A percentile compares a stretch with the other conserved stretches of the same genome.
Conservation (phyloP, 2,888 invertebrate species). For the Limnephilus auricula region DNA sequence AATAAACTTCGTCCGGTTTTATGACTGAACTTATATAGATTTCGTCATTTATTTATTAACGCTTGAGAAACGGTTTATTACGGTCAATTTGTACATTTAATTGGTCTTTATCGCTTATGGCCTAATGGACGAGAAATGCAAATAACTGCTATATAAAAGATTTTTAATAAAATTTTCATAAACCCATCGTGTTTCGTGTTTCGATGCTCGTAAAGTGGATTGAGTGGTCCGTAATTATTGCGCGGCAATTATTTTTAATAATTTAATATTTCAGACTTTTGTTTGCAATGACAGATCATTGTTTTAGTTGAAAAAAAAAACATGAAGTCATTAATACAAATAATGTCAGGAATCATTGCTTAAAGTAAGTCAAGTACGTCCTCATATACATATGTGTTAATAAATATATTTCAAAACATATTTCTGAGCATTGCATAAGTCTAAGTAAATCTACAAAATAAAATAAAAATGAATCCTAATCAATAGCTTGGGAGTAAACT, state of each 20-base stretch:
- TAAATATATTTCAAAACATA: too few species aligned
- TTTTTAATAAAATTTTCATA: background rate
- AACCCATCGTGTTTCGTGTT: background rate
- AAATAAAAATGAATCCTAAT: too few species aligned
- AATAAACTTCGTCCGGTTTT: background rate
- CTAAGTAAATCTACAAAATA: too few species aligned
- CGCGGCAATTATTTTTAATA: background rate
- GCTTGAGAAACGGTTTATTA: slow-evolving; percentile 42
- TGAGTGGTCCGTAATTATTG: background rate
- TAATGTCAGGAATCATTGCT: too few species aligned
- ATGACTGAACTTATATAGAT: background rate
- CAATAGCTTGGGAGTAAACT: too few species aligned
- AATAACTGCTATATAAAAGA: slow-evolving; percentile 33
- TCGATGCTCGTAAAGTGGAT: background rate
- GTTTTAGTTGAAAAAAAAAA: too few species aligned
- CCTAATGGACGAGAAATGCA: slow-evolving; percentile 49
- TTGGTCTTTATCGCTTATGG: slow-evolving; percentile 13
- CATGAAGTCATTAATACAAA: too few species aligned
- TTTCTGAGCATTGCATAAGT: too few species aligned
- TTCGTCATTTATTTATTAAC: slow-evolving; percentile 44
- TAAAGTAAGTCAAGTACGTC: too few species aligned
- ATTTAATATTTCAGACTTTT: background rate
- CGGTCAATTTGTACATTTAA: slow-evolving; percentile 47
- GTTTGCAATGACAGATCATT: background rate
- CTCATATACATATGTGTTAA: too few species aligned